Evolutionary conservation across 2,113 vertebrate genomes (phyloP).

Genomic region (Cyprinodon tularosa): DNA sequence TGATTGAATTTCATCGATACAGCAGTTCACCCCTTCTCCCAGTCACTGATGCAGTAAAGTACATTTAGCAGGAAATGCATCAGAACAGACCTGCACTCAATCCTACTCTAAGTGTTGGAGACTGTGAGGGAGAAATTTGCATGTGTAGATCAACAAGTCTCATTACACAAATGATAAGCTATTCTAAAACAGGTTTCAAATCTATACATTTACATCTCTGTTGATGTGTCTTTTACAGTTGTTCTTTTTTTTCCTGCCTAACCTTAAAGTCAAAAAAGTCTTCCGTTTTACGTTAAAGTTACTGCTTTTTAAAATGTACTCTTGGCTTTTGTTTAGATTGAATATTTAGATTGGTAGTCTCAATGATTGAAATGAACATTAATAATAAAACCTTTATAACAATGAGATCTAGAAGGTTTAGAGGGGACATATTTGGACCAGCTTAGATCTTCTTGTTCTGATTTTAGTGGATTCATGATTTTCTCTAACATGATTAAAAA

Average conservation of each 20-base stretch:
- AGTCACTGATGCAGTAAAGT: constrained; percentile 11
- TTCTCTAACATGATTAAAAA: background rate
- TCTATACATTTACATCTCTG: background rate
- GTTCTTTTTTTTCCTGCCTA: background rate
- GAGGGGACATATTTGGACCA: background rate
- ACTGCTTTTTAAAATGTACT: background rate
- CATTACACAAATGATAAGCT: too few relatives aligned
- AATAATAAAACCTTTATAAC: background rate
- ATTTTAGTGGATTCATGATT: too few relatives aligned
- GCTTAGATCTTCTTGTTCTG: too few relatives aligned
- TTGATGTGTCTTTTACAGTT: background rate
- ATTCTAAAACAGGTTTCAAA: background rate
- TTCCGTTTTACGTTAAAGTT: too few relatives aligned
- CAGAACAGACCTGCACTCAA: constrained; percentile 22
- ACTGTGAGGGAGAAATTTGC: background rate
- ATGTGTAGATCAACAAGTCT: background rate
- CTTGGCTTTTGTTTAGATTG: background rate
- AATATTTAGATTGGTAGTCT: background rate
- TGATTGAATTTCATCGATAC: constrained; percentile 52
- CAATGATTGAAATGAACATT: background rate
- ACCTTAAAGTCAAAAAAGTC: background rate
- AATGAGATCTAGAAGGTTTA: background rate
- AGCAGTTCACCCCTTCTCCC: constrained; percentile 29
- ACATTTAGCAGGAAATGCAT: constrained; percentile 24
- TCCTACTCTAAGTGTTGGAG: background rate